phyloP scores from a whole-genome alignment of 2,797 vertebrate species.

The Microchirus variegatus region DNA sequence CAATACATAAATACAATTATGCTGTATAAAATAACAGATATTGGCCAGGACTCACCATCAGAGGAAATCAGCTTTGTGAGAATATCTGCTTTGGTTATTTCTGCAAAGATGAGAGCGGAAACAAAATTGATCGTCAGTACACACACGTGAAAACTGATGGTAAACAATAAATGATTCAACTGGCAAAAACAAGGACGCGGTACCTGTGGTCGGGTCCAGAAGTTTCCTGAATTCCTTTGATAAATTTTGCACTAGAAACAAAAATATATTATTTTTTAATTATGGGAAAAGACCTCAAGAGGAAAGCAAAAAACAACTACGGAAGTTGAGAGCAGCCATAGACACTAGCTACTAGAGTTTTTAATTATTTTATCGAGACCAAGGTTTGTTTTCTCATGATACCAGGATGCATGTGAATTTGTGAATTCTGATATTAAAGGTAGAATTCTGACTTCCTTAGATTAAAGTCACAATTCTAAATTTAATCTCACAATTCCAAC shows the following conservation, averaged over 20 bases:
- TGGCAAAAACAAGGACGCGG: background rate
- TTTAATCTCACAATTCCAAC: too few species aligned
- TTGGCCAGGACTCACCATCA: constrained; percentile 82
- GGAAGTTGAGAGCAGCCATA: too few species aligned
- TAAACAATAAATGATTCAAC: background rate
- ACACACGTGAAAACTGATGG: background rate
- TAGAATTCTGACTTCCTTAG: too few species aligned
- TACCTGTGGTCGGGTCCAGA: constrained; percentile 90
- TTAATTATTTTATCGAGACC: too few species aligned
- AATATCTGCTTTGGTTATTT: constrained; percentile 85
- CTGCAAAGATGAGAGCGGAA: constrained; percentile 67
- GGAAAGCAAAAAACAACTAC: background rate
- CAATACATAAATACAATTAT: background rate
- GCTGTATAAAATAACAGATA: background rate
- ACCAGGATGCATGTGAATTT: too few species aligned
- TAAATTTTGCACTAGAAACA: constrained; percentile 85
- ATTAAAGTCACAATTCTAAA: too few species aligned
- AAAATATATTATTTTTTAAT: background rate
- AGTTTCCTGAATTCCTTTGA: constrained; percentile 89
- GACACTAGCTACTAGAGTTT: too few species aligned
- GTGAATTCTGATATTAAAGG: too few species aligned
- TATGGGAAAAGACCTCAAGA: background rate
- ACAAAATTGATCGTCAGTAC: background rate
- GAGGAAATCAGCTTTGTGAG: constrained; percentile 89
- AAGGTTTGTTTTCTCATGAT: too few species aligned